Base-by-base conservation (phyloP, 35 echinoderm and acorn worm species). In the Diadema setosum region DNA sequence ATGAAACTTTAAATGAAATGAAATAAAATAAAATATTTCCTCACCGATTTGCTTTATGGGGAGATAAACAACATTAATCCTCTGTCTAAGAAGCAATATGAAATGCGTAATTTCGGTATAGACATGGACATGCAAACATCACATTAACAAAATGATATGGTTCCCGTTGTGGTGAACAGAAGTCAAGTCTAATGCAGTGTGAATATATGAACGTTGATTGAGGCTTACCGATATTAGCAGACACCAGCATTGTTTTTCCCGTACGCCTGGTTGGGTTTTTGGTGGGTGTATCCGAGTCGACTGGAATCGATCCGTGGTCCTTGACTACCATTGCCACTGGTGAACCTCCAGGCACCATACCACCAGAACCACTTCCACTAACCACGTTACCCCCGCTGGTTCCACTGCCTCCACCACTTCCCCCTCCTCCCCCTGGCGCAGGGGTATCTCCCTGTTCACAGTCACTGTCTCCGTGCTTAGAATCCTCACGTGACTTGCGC, bases 401-500 rank as follows among this genome's bases (percentile, higher is more conserved):
- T 34, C 63, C 63, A 3, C 27, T 15, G 12, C 30, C 63, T 12
- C 27, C 26, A 15, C 30, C 63, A 67, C 23, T 29, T 3, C 30
- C 63, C 12, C 27, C 63, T 31, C 30, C 63, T 67, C 21, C 63
- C 30, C 63, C 30, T 31, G 63, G 63, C 4, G 39, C 36, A 35
- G 73, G 0, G 2, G 29, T 21, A 0, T 78, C 73, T 17, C 3
- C 36, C 40, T 26, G 73, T 35, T 78, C 73, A 78, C 73, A 78
- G 37, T 78, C 73, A 41, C 73, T 78, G 0, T 90, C 88, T 4
- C 45, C 69, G 33, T 46, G 65, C 34, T 67, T 90, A 1, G 60
- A 60, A 25, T 90, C 88, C 23, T 90, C 88, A 8, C 88, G 81
- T 21, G 88, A 90, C 29, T 82, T 90, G 17, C 88, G 81, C 15